These are phyloP conservation scores for Nemotelus nigrinus DNA, from an alignment of 2,888 invertebrate genomes.

Conservation along the genomic window DNA sequence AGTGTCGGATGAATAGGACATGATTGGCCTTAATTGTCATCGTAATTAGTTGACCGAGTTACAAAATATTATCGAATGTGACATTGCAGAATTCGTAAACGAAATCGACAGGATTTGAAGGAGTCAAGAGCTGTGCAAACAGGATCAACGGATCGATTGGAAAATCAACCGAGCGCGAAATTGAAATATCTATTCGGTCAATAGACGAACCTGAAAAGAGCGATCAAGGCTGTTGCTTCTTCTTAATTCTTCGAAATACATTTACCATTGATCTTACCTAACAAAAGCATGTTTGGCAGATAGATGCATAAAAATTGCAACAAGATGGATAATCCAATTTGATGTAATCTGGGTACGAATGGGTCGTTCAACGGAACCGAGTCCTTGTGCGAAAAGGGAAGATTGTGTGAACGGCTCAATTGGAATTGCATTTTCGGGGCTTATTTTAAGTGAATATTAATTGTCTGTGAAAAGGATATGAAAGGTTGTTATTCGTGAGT, in stretches of 20 bases:
- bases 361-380: neutral
- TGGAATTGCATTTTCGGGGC: neutral
- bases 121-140: slow-evolving; percentile 16
- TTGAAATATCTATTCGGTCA: slow-evolving; percentile 35
- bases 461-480: neutral
- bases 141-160: slow-evolving; percentile 13
- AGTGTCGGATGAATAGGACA: slow-evolving; percentile 31
- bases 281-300: slow-evolving; percentile 6
- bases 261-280: neutral
- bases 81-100: neutral
- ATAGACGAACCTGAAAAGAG: slow-evolving; percentile 30
- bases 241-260: slow-evolving; percentile 6
- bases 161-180: slow-evolving; percentile 38
- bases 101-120: neutral
- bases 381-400: no score
- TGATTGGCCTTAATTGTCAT: slow-evolving; percentile 29
- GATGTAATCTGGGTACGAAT: neutral
- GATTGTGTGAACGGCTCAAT: no score
- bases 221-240: slow-evolving; percentile 20
- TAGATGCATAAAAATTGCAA: slow-evolving; percentile 16
- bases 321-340: slow-evolving; percentile 27
- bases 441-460: neutral
- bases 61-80: neutral
- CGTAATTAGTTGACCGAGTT: slow-evolving; percentile 15
- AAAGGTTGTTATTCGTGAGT: neutral